These are phyloP conservation scores for Myotis myotis DNA, from an alignment of 2,797 vertebrate genomes.

Conservation along the genomic window DNA sequence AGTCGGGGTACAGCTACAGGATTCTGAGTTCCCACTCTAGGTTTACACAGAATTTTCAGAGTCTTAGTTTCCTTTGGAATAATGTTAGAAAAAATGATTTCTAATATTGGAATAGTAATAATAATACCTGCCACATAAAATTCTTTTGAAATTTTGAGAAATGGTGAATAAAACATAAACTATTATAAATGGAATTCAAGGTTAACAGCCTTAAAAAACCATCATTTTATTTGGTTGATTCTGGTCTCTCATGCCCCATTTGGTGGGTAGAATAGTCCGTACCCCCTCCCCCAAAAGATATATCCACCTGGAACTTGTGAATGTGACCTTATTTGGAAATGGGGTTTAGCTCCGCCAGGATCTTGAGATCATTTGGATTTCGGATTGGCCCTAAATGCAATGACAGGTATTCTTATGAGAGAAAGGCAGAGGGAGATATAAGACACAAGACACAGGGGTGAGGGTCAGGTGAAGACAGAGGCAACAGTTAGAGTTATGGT, in stretches of 20 bases:
- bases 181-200: neutral
- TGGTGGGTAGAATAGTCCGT: neutral
- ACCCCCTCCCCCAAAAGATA: neutral
- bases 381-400: neutral
- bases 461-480: neutral
- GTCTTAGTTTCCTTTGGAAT: neutral
- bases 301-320: neutral
- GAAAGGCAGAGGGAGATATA: neutral
- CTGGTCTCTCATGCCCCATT: neutral
- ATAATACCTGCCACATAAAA: neutral
- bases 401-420: neutral
- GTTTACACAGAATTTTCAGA: neutral
- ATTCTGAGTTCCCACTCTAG: neutral
- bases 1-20: neutral
- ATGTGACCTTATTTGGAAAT: neutral
- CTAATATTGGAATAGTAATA: neutral
- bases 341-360: neutral
- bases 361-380: neutral
- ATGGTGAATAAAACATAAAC: neutral
- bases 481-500: neutral
- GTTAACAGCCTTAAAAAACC: neutral
- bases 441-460: neutral
- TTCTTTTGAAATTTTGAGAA: slow-evolving; percentile 4
- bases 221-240: neutral
- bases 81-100: neutral